These are phyloP conservation scores for Nyctibius bracteatus DNA, from an alignment of 2,113 vertebrate genomes.

Conservation along the genomic window DNA sequence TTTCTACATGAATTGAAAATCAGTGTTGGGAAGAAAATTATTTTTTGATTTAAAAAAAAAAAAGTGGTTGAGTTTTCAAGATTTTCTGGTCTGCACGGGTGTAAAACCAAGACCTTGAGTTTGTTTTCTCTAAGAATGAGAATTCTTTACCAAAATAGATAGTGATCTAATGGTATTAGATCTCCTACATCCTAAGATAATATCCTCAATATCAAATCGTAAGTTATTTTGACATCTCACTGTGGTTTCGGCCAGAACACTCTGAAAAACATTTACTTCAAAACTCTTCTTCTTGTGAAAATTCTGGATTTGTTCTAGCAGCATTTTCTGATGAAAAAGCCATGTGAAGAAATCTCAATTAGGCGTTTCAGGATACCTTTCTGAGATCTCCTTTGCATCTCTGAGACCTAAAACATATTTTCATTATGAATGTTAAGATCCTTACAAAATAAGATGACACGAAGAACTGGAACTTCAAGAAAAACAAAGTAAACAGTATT, in stretches of 20 bases:
- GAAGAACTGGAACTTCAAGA: neutral
- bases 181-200: neutral
- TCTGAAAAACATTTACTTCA: neutral
- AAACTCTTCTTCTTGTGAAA: neutral
- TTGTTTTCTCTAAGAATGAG: neutral
- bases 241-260: neutral
- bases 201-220: neutral
- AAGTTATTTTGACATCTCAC: neutral
- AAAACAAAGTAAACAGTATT: neutral
- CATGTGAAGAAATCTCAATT: neutral
- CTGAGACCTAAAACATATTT: neutral
- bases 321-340: neutral
- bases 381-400: neutral
- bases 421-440: neutral
- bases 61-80: neutral
- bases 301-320: neutral
- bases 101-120: neutral
- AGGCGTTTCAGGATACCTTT: neutral
- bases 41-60: neutral
- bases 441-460: neutral
- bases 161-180: neutral
- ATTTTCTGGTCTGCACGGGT: neutral
- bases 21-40: neutral
- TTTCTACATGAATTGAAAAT: neutral
- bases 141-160: neutral